phyloP scores from a whole-genome alignment of 2,888 invertebrate genomes.

The Callimorpha dominula region DNA sequence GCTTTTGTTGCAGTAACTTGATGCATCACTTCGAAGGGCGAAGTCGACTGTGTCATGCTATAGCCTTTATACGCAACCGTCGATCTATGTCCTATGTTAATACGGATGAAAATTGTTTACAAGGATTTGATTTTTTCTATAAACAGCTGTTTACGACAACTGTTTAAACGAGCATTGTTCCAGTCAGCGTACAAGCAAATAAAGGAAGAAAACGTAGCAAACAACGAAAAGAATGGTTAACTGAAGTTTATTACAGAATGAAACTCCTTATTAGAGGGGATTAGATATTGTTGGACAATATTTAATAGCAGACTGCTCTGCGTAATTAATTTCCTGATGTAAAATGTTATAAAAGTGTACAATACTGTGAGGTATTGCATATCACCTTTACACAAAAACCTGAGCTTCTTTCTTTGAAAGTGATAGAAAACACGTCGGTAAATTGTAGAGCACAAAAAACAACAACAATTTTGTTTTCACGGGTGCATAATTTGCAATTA shows the following conservation, averaged over 20 bases:
- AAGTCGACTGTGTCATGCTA: slow-evolving; percentile 44
- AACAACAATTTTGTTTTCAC: background rate
- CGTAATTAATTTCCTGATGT: slow-evolving; percentile 48
- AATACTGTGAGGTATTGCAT: background rate
- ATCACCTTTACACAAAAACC: background rate
- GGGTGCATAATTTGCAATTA: slow-evolving; percentile 1
- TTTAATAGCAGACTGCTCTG: slow-evolving; percentile 56
- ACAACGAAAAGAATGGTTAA: slow-evolving; percentile 42
- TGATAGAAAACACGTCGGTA: slow-evolving; percentile 10
- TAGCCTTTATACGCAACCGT: slow-evolving; percentile 27
- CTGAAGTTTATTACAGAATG: slow-evolving; percentile 57
- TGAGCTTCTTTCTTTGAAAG: slow-evolving; percentile 10
- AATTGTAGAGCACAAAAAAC: background rate
- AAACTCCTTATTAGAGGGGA: slow-evolving; percentile 57
- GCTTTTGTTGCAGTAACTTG: slow-evolving; percentile 82
- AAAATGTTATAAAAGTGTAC: slow-evolving; percentile 33
- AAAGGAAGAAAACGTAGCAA: slow-evolving; percentile 53
- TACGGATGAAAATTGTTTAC: slow-evolving; percentile 34
- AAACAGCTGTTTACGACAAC: slow-evolving; percentile 53
- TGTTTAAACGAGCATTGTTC: slow-evolving; percentile 48
- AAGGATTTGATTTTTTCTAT: slow-evolving; percentile 32
- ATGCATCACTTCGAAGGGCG: slow-evolving; percentile 66
- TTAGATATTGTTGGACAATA: slow-evolving; percentile 58
- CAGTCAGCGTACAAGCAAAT: slow-evolving; percentile 39
- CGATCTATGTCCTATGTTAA: slow-evolving; percentile 25